Evolutionary conservation across 1,140 invertebrate species (phyloP), one percentile per base, ranked within the genome.

Genomic region (Phymastichus coffea): DNA sequence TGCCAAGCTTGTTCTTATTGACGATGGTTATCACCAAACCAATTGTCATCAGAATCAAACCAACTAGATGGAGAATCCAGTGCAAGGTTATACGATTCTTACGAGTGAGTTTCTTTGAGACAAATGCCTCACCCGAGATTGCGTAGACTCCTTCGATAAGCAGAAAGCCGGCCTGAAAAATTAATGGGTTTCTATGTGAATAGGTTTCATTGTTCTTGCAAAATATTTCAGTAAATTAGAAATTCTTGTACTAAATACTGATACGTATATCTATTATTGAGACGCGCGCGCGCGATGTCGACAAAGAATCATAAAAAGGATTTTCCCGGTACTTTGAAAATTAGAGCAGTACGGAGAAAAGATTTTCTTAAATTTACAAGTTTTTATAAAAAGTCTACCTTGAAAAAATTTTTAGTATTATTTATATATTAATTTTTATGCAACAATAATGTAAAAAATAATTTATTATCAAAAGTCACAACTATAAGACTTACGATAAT

Each of bases 1-100:
- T 63, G 3, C 67, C 61, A 2, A 61, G 0, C 0, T 33, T 15
- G 22, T 70, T 61, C 51, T 80, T 80, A 61, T 73, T 73, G 0
- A 75, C 63, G 10, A 79, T 38, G 33, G 76, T 72, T 44, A 79
- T 72, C 4, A 74, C 60, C 0, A 79, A 30, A 6, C 77, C 76
- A 14, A 68, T 63, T 0, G 70, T 19, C 10, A 78, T 48, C 0
- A 78, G 17, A 1, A 15, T 4, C 1, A 80, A 48, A 0, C 77
- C 78, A 1, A 67, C 19, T 0, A 61, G 33, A 15, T 76, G 64
- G 1, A 79, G 54, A 8, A 78, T 69, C 77, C 75, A 79, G 52
- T 80, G 78, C 14, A 77, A 48, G 6, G 65, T 74, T 1, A 78
- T 61, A 10, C 77, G 63, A 26, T 61, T 70, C 0, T 22, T 4